phyloP scores from a whole-genome alignment of 2,113 vertebrate genomes.

The Channa maculata region DNA sequence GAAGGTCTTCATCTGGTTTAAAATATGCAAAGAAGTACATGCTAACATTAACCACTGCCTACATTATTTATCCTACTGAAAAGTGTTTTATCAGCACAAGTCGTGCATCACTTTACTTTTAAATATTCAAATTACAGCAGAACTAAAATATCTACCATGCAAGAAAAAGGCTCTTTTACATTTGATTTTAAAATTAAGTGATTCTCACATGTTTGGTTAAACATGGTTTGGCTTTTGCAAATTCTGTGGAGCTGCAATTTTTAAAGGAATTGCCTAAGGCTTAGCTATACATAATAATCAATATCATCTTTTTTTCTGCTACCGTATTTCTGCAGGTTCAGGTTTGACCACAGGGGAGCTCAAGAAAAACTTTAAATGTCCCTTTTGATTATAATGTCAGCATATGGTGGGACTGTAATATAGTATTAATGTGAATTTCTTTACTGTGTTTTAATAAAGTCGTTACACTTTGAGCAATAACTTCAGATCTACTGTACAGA shows the following conservation, averaged over 20 bases:
- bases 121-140: conserved; percentile 73
- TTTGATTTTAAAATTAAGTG: conserved; percentile 56
- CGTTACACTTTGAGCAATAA: conserved; percentile 20
- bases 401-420: background rate
- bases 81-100: conserved; percentile 79
- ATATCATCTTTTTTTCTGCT: conserved; percentile 1
- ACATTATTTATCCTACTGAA: conserved; percentile 78
- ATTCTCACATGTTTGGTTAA: conserved; percentile 53
- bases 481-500: conserved; percentile 32
- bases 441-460: background rate
- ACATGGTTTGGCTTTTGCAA: conserved; percentile 38
- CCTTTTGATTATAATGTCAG: background rate
- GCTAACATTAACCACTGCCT: conserved; percentile 76
- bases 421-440: background rate
- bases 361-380: background rate
- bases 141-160: conserved; percentile 56
- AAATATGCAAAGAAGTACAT: conserved; percentile 83
- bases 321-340: no score
- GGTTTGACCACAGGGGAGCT: background rate
- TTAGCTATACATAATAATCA: conserved; percentile 26
- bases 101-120: conserved; percentile 70
- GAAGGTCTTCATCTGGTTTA: conserved; percentile 69
- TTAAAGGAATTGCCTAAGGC: conserved; percentile 33
- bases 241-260: conserved; percentile 47
- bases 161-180: conserved; percentile 46